Evolutionary conservation across 37 sponge, comb jelly and placozoan genomes (phyloP).

Genomic region (Mnemiopsis leidyi): DNA sequence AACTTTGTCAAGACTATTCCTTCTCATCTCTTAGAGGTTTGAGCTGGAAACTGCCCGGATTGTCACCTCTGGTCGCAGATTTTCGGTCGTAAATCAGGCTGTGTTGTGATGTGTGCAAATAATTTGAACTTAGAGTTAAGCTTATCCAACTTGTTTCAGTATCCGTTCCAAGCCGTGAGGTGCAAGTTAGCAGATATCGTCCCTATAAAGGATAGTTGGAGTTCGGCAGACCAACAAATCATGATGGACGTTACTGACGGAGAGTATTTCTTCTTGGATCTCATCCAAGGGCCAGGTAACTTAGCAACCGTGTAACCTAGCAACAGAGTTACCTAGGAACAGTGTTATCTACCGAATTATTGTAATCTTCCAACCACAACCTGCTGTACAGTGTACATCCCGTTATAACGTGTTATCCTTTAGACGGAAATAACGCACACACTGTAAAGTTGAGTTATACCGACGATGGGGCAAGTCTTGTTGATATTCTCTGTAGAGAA

Average conservation of each 20-base stretch:
- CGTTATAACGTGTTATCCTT: too few species aligned
- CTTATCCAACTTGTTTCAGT: too few species aligned
- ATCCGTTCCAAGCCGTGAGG: constrained; percentile 67
- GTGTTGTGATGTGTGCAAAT: too few species aligned
- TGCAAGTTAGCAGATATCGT: constrained; percentile 59
- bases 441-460: background rate
- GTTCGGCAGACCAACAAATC: background rate
- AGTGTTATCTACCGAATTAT: too few species aligned
- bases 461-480: background rate
- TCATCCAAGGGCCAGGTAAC: background rate
- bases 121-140: too few species aligned
- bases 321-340: too few species aligned
- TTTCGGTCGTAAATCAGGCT: too few species aligned
- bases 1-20: constrained; percentile 29
- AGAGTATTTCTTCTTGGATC: background rate
- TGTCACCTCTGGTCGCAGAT: too few species aligned
- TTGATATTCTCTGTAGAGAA: background rate
- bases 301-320: too few species aligned
- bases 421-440: background rate
- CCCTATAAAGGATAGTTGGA: constrained; percentile 9
- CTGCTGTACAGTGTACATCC: too few species aligned
- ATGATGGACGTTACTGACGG: background rate
- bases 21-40: background rate
- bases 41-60: too few species aligned
- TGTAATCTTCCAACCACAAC: too few species aligned